Evolutionary conservation across 2,888 invertebrate genomes (phyloP), one percentile per base, ranked within the genome.

Genomic region (Eurytoma adleriae): DNA sequence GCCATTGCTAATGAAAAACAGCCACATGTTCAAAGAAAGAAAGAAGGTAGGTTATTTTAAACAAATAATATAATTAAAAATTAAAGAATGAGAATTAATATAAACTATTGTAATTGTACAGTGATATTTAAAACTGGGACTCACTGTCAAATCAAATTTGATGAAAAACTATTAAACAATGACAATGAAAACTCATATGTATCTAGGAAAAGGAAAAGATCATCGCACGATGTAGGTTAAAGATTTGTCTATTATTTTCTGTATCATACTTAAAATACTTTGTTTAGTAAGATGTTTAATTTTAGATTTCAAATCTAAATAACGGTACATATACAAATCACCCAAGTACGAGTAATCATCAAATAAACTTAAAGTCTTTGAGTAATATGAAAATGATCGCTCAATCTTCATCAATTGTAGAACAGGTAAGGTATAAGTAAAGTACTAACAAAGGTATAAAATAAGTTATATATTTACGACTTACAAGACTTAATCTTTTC

Each of bases 1-100:
- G 93, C 92, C 82, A 92, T 93, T 85, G 94, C 93, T 85, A 96
- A 95, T 89, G 93, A 92, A 79, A 92, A 92, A 85, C 89, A 93
- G 85, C 92, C 93, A 66, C 74, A 75, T 64, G 73, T 70, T 74
- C 79, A 69, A 73, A 78, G 54, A 67, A 80, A 80, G 56, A 74
- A n/a, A 72, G 82, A 82, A 80, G 80, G 82, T 82, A 48, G 18
- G 70, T 30, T 1, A 54, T 73, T 24, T 12, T 52, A 24, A 10
- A 24, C 18, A 27, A 18, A 16, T 7, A 14, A 2, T 73, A 1
- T 50, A 13, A 27, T 64, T n/a, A 69, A 27, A 52, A 3, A 24
- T 52, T 12, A 50, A 50, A 20, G 18, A 50, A 14, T 52, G 24
- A 56, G n/a, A n/a, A n/a, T 62, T 27, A 48, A 61, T 27, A 20